These are phyloP conservation scores for Phortica variegata DNA, from an alignment of 1,140 invertebrate species.

Conservation along the genomic window DNA sequence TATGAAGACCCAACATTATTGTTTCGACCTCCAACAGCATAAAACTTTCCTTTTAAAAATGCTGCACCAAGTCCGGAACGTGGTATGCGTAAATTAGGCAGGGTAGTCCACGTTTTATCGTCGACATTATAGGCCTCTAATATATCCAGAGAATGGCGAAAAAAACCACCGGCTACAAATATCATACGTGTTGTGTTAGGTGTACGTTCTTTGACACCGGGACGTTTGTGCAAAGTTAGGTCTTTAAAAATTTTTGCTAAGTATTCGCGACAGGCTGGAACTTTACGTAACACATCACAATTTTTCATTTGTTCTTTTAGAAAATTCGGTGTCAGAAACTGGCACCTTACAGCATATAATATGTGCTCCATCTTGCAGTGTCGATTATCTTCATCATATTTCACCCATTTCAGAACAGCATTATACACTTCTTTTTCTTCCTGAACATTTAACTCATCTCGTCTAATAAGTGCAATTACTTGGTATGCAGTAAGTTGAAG, in stretches of 20 bases:
- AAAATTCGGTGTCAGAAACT: conserved; percentile 89
- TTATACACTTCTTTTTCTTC: conserved; percentile 91
- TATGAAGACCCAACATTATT: conserved; percentile 80
- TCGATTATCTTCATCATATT: conserved; percentile 80
- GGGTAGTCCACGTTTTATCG: conserved; percentile 77
- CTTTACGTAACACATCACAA: conserved; percentile 83
- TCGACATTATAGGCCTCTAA: conserved; percentile 86
- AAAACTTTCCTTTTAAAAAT: conserved; percentile 79
- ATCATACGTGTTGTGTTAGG: conserved; percentile 85
- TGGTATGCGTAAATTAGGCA: conserved; percentile 77
- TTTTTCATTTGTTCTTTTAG: conserved; percentile 86
- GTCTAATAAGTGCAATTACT: conserved; percentile 75
- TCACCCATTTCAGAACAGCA: conserved; percentile 87
- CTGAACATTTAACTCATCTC: conserved; percentile 86
- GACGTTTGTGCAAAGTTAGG: conserved; percentile 78
- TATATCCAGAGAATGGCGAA: conserved; percentile 79
- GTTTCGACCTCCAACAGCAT: conserved; percentile 87
- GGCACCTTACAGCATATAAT: conserved; percentile 82
- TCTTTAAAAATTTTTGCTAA: conserved; percentile 88
- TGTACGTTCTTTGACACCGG: conserved; percentile 76
- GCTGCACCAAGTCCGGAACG: conserved; percentile 85
- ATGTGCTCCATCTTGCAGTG: conserved; percentile 84
- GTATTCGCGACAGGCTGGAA: conserved; percentile 86
- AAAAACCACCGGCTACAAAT: conserved; percentile 87
- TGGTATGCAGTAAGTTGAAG: conserved; percentile 78